These are phyloP conservation scores for Phorcus lineatus DNA, from an alignment of 2,888 invertebrate genomes.

Conservation along the genomic window DNA sequence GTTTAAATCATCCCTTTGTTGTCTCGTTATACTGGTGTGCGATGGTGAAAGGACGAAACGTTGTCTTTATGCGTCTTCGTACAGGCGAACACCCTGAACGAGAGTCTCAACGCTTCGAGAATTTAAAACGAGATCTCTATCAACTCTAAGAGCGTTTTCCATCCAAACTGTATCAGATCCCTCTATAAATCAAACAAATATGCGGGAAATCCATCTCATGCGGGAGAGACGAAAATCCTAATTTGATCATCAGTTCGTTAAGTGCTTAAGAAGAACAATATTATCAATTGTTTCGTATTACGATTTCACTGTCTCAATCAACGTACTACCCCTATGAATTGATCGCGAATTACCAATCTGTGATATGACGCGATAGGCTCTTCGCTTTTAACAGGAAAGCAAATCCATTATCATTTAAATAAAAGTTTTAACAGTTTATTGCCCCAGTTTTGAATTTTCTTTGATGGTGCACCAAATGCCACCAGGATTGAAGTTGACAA, in stretches of 20 bases:
- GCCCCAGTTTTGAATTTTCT: not conserved
- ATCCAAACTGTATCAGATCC: not conserved
- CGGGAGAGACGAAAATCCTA: not conserved
- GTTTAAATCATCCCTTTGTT: conserved; percentile 20
- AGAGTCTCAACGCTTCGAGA: too few relatives aligned
- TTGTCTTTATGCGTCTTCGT: conserved; percentile 2
- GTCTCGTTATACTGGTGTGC: not conserved
- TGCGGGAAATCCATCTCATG: conserved; percentile 6
- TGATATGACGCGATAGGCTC: not conserved
- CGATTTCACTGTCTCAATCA: not conserved
- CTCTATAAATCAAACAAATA: not conserved
- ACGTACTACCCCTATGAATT: conserved; percentile 1
- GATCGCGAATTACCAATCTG: not conserved
- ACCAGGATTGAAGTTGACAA: not conserved
- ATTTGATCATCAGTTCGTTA: not conserved
- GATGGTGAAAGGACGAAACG: too few relatives aligned
- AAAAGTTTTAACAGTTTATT: not conserved
- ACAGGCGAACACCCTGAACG: not conserved
- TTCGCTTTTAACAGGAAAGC: not conserved
- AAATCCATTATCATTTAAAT: not conserved
- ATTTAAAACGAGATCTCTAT: not conserved
- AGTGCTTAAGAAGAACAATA: not conserved
- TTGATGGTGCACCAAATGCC: conserved; percentile 9
- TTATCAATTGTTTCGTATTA: not conserved
- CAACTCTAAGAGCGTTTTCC: not conserved